Evolutionary conservation across 1,140 invertebrate species (phyloP).

Genomic region (Pararge aegeria): DNA sequence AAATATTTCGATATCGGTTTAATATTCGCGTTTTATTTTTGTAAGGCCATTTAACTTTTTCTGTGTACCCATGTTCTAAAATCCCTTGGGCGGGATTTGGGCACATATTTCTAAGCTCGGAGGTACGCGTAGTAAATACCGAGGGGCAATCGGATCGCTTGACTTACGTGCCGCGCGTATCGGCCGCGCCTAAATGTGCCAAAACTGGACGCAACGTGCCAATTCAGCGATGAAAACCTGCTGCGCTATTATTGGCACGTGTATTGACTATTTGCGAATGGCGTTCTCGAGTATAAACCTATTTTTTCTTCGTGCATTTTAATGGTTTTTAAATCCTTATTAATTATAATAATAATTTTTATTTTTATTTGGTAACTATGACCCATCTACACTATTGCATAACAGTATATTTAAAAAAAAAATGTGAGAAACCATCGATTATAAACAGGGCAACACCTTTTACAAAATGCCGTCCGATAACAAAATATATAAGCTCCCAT

Average conservation of each 20-base stretch:
- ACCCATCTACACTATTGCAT: no score
- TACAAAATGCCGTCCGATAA: no score
- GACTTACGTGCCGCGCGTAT: conserved; percentile 14
- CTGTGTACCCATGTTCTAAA: background rate
- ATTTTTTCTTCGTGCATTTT: background rate
- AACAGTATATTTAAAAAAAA: no score
- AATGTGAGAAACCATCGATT: no score
- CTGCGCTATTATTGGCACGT: conserved; percentile 13
- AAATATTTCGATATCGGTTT: no score
- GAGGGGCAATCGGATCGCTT: conserved; percentile 11
- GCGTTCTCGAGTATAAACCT: background rate
- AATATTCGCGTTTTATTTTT: no score
- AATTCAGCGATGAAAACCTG: conserved; percentile 17
- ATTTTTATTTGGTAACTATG: no score
- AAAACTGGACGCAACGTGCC: conserved; percentile 12
- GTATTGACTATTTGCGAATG: conserved; percentile 2
- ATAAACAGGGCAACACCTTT: no score
- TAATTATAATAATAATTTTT: no score
- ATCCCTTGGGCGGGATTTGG: conserved; percentile 1
- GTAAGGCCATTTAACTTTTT: background rate
- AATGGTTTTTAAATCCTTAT: background rate
- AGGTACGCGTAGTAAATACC: conserved; percentile 13
- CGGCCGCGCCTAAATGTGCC: conserved; percentile 4
- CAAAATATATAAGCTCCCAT: no score
- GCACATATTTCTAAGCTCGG: conserved; percentile 6